phyloP scores from a whole-genome alignment of 2,113 vertebrate genomes.

The Caranx melampygus region DNA sequence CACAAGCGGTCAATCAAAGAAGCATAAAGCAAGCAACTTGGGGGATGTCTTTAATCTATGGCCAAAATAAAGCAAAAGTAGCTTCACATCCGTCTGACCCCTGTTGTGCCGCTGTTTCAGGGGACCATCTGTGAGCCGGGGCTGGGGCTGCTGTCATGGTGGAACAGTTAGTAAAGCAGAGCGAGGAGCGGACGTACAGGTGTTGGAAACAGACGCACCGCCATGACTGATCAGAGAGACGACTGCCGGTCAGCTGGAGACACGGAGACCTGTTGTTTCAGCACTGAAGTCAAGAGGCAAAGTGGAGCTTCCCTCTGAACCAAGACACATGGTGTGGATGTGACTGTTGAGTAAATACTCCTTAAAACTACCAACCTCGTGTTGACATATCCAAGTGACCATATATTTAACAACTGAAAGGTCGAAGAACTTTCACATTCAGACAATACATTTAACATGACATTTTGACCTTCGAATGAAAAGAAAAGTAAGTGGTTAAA shows the following conservation, averaged over 20 bases:
- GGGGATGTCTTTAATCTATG: no score
- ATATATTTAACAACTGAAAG: slow-evolving; percentile 8
- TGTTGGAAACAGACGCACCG: neutral
- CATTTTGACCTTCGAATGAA: neutral
- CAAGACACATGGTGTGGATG: neutral
- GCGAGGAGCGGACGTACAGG: neutral
- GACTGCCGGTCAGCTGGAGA: neutral
- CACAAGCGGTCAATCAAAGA: no score
- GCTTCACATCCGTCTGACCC: neutral
- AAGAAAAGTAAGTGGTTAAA: neutral
- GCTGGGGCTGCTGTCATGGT: slow-evolving; percentile 85
- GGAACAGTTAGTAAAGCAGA: slow-evolving; percentile 78
- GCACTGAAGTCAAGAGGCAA: neutral
- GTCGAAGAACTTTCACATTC: neutral
- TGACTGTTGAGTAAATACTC: neutral
- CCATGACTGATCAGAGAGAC: slow-evolving; percentile 1
- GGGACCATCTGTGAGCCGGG: slow-evolving; percentile 85
- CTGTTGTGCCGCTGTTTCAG: slow-evolving; percentile 62
- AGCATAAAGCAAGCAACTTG: no score
- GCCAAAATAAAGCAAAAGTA: neutral
- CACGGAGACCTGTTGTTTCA: neutral
- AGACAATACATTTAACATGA: neutral
- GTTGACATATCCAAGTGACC: neutral
- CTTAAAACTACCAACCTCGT: neutral
- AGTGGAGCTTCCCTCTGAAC: neutral